Conservation (phyloP, 2,113 vertebrate genomes). For the Panthera leo region DNA sequence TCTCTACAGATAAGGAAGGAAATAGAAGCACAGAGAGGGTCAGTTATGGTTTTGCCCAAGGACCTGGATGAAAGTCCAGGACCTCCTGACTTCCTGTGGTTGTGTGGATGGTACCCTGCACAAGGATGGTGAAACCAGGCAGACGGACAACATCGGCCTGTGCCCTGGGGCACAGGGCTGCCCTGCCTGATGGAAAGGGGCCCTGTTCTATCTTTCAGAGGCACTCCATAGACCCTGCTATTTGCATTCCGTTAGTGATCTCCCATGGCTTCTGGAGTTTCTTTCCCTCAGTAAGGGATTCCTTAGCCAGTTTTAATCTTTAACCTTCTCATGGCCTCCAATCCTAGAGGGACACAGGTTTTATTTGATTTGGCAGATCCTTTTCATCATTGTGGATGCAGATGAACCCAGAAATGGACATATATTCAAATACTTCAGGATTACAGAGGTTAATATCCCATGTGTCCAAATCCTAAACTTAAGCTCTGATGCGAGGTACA, state of each 20-base stretch:
- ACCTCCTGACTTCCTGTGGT: background rate
- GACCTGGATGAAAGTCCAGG: background rate
- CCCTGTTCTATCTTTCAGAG: too few relatives aligned
- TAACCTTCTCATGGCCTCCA: background rate
- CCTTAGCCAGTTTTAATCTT: background rate
- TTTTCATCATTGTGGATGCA: slow-evolving; percentile 91
- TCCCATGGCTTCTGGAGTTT: background rate
- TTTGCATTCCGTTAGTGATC: background rate
- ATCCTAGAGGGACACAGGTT: background rate
- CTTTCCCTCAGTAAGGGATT: background rate
- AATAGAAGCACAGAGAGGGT: background rate
- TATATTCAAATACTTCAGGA: slow-evolving; percentile 91
- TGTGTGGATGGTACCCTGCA: background rate
- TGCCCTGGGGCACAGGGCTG: background rate
- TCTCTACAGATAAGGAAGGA: background rate
- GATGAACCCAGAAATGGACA: slow-evolving; percentile 88
- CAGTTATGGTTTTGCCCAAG: background rate
- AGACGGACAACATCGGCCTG: too few relatives aligned
- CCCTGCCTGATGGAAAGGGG: background rate
- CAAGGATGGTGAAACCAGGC: background rate
- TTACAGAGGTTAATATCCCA: slow-evolving; percentile 88
- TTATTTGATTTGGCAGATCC: slow-evolving; percentile 82
- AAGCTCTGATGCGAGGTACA: slow-evolving; percentile 88
- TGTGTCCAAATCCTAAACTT: slow-evolving; percentile 91
- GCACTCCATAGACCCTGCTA: accelerated